Conservation (phyloP, 2,888 invertebrate species). For the Tipula confusa region DNA sequence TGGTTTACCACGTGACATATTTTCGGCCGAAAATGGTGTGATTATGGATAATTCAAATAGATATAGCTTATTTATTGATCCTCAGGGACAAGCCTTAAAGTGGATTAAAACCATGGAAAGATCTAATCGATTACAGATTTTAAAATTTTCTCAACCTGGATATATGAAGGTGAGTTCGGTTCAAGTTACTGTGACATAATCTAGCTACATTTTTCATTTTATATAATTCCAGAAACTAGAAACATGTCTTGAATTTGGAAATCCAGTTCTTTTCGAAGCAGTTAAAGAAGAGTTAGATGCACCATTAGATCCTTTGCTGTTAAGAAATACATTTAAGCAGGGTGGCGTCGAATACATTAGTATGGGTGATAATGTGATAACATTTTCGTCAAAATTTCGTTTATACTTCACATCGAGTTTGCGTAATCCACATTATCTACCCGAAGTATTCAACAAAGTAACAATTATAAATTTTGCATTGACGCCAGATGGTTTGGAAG, state of each 20-base stretch:
- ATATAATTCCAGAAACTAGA: conserved; percentile 59
- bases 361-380: conserved; percentile 79
- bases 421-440: conserved; percentile 83
- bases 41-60: conserved; percentile 75
- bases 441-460: conserved; percentile 79
- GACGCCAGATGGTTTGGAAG: conserved; percentile 67
- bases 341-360: conserved; percentile 71
- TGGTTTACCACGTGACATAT: conserved; percentile 76
- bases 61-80: conserved; percentile 89
- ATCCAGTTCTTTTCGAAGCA: conserved; percentile 76
- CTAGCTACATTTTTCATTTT: background rate
- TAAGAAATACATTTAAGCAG: conserved; percentile 74
- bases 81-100: conserved; percentile 87
- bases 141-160: conserved; percentile 48
- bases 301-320: conserved; percentile 74
- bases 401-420: conserved; percentile 85
- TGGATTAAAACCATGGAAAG: conserved; percentile 86
- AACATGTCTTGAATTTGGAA: conserved; percentile 68
- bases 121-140: conserved; percentile 44
- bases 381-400: conserved; percentile 71
- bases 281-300: conserved; percentile 82
- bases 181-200: conserved; percentile 33
- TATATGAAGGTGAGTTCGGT: conserved; percentile 49
- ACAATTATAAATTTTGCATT: conserved; percentile 86
- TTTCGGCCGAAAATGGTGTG: conserved; percentile 86